Conservation (phyloP, 2,113 vertebrate species). For the Columbina picui region DNA sequence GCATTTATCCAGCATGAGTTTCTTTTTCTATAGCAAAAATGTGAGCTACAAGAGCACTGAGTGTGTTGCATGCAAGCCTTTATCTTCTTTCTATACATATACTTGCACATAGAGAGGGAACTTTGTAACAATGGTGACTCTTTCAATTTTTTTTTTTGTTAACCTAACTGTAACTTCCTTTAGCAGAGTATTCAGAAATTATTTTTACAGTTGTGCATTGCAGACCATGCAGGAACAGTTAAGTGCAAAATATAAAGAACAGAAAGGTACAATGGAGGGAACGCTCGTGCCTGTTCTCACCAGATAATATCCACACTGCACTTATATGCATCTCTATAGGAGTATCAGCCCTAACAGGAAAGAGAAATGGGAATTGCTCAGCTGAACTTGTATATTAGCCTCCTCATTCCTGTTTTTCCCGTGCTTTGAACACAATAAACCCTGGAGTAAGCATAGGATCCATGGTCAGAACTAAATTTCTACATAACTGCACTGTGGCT, state of each 20-base stretch:
- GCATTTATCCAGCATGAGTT: background rate
- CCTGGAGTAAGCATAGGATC: background rate
- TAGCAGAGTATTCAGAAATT: background rate
- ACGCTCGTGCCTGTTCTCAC: background rate
- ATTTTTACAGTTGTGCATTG: background rate
- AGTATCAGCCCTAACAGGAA: background rate
- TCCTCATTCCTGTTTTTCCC: background rate
- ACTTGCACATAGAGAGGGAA: background rate
- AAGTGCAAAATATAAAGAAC: background rate
- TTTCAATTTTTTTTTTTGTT: background rate
- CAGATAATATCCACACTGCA: background rate
- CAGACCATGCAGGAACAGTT: background rate
- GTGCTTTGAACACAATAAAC: background rate
- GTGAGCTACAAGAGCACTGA: background rate
- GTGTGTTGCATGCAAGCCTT: background rate
- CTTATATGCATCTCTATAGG: too few relatives aligned
- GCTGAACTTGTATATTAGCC: background rate
- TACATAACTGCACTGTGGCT: background rate
- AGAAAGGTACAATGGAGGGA: rapidly evolving
- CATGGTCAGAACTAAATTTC: background rate
- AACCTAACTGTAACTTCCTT: background rate
- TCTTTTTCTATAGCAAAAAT: background rate
- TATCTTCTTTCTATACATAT: background rate
- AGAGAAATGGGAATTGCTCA: background rate
- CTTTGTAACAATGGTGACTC: background rate